phyloP scores from a whole-genome alignment of 2,888 invertebrate genomes.

The Plebejus argus region DNA sequence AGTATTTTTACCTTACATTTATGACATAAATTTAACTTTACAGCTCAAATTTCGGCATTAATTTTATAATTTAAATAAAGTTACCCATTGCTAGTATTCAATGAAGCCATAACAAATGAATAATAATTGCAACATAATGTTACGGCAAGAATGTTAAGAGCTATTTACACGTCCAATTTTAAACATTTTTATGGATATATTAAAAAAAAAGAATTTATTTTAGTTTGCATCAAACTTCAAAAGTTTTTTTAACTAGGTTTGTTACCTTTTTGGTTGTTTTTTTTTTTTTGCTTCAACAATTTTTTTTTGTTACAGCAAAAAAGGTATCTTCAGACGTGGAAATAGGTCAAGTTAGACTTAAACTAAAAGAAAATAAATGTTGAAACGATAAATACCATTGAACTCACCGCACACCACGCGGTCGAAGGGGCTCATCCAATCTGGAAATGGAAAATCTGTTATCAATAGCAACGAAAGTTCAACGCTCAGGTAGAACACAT shows the following conservation, averaged over 20 bases:
- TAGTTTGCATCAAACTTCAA: background rate
- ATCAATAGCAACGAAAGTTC: conserved; percentile 80
- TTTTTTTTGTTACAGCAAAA: background rate
- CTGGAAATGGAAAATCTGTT: conserved; percentile 87
- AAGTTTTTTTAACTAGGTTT: background rate
- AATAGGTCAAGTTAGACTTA: conserved; percentile 57
- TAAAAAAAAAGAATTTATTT: background rate
- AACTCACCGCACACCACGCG: conserved; percentile 97
- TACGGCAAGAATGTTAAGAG: conserved; percentile 54
- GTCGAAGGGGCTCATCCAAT: conserved; percentile 97
- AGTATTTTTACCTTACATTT: background rate
- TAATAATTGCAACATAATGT: conserved; percentile 71
- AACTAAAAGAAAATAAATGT: conserved; percentile 81
- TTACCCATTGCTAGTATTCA: conserved; percentile 42
- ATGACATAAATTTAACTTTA: background rate
- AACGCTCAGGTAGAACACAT: conserved; percentile 65
- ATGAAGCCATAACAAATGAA: conserved; percentile 72
- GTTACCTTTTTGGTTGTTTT: background rate
- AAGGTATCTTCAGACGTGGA: background rate
- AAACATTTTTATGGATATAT: background rate
- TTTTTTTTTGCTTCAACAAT: background rate
- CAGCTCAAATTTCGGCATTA: background rate
- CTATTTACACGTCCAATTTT: conserved; percentile 49
- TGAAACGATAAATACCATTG: conserved; percentile 88
- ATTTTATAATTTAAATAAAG: background rate